phyloP scores from a whole-genome alignment of 2,888 invertebrate species.

The Drosophila rubida region DNA sequence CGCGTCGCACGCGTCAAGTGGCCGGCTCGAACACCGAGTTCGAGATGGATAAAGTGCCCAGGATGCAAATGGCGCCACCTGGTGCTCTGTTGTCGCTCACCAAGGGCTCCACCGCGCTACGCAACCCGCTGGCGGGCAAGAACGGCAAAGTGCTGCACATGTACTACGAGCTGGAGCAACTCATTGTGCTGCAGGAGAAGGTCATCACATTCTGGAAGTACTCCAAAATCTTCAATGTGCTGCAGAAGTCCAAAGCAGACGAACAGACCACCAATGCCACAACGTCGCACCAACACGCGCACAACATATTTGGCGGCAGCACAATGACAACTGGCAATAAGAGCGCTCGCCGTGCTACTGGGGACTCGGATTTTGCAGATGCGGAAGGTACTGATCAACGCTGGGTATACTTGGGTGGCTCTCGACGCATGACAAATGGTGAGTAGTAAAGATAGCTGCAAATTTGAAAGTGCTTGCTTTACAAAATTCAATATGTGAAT shows the following conservation, averaged over 20 bases:
- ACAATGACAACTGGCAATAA: not conserved
- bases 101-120: constrained; percentile 48
- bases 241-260: constrained; percentile 46
- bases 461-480: too few species aligned
- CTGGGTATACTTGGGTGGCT: constrained; percentile 81
- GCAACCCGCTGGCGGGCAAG: constrained; percentile 80
- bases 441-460: too few species aligned
- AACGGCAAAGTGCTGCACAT: constrained; percentile 81
- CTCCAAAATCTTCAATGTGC: constrained; percentile 76
- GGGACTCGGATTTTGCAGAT: constrained; percentile 21
- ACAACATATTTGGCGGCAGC: constrained; percentile 8
- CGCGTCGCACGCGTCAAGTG: constrained; percentile 43
- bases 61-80: constrained; percentile 26
- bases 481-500: too few species aligned
- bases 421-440: constrained; percentile 78
- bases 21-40: constrained; percentile 10
- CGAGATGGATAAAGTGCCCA: not conserved
- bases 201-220: constrained; percentile 83
- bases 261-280: not conserved
- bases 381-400: constrained; percentile 30
- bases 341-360: not conserved
- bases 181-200: constrained; percentile 82
- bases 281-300: constrained; percentile 1
- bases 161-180: constrained; percentile 82
- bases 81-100: constrained; percentile 66